Evolutionary conservation across 2,797 vertebrate genomes (phyloP).

Genomic region (Argya squamiceps): DNA sequence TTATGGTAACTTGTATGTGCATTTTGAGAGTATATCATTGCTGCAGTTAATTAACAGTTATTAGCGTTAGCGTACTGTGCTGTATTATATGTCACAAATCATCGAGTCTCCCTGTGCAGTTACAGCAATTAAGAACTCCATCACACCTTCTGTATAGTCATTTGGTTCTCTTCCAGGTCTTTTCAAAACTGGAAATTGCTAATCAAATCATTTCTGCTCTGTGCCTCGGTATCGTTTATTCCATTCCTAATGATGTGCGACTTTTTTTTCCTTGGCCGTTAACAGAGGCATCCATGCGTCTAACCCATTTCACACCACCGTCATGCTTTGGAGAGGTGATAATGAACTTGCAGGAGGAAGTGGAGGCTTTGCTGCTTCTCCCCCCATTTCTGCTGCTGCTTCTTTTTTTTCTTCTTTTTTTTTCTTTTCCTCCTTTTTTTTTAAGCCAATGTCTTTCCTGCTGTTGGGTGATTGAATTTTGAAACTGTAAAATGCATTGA

Average conservation of each 20-base stretch:
- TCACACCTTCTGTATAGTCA: slow-evolving; percentile 91
- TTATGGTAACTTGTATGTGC: slow-evolving; percentile 85
- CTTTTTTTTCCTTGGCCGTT: slow-evolving; percentile 81
- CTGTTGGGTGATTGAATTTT: slow-evolving; percentile 80
- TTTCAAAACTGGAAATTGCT: slow-evolving; percentile 94
- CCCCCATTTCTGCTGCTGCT: background rate
- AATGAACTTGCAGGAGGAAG: slow-evolving; percentile 81
- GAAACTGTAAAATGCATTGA: slow-evolving; percentile 78
- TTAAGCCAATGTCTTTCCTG: slow-evolving; percentile 71
- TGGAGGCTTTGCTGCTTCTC: slow-evolving; percentile 65
- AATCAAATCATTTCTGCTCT: slow-evolving; percentile 97
- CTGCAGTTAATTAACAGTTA: slow-evolving; percentile 99
- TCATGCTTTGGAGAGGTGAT: slow-evolving; percentile 78
- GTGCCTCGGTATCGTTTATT: slow-evolving; percentile 91
- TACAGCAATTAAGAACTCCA: slow-evolving; percentile 96
- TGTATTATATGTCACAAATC: slow-evolving; percentile 98
- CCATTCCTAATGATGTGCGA: slow-evolving; percentile 88
- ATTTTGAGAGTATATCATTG: slow-evolving; percentile 89
- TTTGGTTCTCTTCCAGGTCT: slow-evolving; percentile 94
- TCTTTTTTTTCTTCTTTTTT: background rate
- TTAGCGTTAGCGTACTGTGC: slow-evolving; percentile 91
- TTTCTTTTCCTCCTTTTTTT: slow-evolving; percentile 5
- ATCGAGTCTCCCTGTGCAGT: slow-evolving; percentile 95
- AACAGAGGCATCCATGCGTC: slow-evolving; percentile 83
- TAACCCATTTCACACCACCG: slow-evolving; percentile 84